Evolutionary conservation across 2,888 invertebrate genomes (phyloP).

Genomic region (Scaptomyza flava): DNA sequence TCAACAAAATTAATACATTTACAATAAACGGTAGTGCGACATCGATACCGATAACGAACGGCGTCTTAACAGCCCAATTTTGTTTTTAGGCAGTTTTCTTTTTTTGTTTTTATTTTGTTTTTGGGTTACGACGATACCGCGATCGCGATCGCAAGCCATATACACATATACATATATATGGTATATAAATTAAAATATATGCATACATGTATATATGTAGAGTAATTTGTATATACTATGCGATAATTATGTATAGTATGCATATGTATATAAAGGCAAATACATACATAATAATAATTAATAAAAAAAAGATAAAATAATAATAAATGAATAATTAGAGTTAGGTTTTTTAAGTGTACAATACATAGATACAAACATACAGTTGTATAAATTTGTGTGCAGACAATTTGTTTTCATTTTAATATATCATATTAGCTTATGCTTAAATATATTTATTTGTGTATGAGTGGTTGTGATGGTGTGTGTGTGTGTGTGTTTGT

Average conservation of each 20-base stretch:
- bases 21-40: conserved; percentile 79
- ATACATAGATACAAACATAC: conserved; percentile 50
- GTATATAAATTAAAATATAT: not conserved
- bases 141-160: conserved; percentile 43
- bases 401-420: conserved; percentile 29
- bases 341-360: conserved; percentile 48
- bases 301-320: conserved; percentile 33
- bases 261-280: conserved; percentile 27
- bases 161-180: conserved; percentile 3
- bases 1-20: conserved; percentile 80
- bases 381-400: conserved; percentile 54
- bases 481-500: conserved; percentile 5
- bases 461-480: conserved; percentile 8
- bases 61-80: conserved; percentile 48
- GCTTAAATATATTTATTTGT: conserved; percentile 42
- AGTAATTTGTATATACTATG: conserved; percentile 52
- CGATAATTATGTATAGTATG: conserved; percentile 70
- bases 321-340: conserved; percentile 52
- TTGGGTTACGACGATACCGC: conserved; percentile 54
- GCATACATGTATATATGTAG: conserved; percentile 11
- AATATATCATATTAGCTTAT: conserved; percentile 47
- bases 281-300: conserved; percentile 35
- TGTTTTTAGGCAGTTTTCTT: conserved; percentile 24
- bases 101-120: conserved; percentile 15
- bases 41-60: conserved; percentile 70